Evolutionary conservation across 2,113 vertebrate genomes (phyloP), one percentile per base, ranked within the genome.

Genomic region (Perca fluviatilis): DNA sequence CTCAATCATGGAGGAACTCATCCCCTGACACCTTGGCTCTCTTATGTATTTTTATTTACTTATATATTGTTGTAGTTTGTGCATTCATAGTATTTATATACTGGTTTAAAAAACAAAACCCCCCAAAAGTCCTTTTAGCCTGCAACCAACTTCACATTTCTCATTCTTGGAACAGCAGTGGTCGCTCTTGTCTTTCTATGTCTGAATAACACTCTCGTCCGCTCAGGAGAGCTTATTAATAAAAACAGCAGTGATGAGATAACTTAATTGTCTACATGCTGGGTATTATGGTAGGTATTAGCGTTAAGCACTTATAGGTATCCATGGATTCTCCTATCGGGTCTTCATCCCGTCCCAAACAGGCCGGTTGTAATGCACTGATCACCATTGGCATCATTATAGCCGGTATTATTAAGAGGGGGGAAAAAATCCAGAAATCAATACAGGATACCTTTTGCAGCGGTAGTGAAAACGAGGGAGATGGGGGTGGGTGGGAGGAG

Each of bases 371-470:
- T 93, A 90, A 91, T 91, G 86, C 88, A 91, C 92, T 93, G 88
- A 93, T 94, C 90, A 94, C 88, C 89, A 84, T 53, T 82, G 88
- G 86, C 91, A 93, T 95, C 90, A 94, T 94, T 94, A 93, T 92
- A 86, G 86, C 54, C 87, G 75, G 86, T 90, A 92, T 94, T 94
- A 94, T 94, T 94, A 93, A 91, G 88, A 84, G 85, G 79, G 53
- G 58, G 18, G 46, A 47, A 16, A 16, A 49, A 47, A 86, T 85
- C 88, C 89, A 90, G 88, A 92, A 94, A 94, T 94, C 94, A 92
- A 94, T 94, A 95, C 92, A 93, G 94, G 92, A 94, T 94, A 94
- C 94, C 94, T 94, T 95, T 95, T 93, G 93, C 94, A 93, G 92
- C 89, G 91, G 90, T 93, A 91, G 90, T 93, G 92, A 94, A 94